Evolutionary conservation across 2,113 vertebrate species (phyloP).

Genomic region (Istiophorus platypterus): DNA sequence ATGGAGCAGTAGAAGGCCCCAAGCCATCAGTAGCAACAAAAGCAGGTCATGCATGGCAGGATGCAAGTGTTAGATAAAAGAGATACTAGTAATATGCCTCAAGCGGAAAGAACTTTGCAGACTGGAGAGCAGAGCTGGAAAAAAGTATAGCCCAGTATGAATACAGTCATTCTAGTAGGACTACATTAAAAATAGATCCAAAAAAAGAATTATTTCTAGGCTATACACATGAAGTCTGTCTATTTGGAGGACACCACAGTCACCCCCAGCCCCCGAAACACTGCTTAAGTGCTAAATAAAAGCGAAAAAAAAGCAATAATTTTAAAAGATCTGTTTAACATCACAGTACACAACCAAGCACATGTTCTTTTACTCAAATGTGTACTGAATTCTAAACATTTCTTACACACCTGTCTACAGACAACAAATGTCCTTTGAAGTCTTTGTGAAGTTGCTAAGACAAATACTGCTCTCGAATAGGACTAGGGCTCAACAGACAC

Average conservation of each 20-base stretch:
- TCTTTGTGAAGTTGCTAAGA: neutral
- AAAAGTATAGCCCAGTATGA: neutral
- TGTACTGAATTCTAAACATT: neutral
- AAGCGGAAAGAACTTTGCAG: constrained; percentile 1
- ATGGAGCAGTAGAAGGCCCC: neutral
- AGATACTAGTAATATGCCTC: constrained; percentile 7
- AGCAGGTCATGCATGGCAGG: constrained; percentile 43
- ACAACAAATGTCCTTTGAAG: neutral
- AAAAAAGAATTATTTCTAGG: neutral
- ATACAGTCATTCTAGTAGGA: neutral
- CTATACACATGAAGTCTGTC: neutral
- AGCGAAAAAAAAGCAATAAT: neutral
- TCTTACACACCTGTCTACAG: neutral
- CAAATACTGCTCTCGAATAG: neutral
- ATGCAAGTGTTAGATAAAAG: constrained; percentile 30
- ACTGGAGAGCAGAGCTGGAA: constrained; percentile 1
- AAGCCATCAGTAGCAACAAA: neutral
- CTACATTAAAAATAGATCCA: neutral
- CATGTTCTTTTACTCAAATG: neutral
- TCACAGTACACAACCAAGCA: neutral
- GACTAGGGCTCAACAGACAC: neutral
- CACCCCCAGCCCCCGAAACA: neutral
- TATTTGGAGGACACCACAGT: neutral
- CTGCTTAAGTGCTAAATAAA: neutral
- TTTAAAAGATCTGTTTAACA: neutral